Base-by-base conservation (phyloP, 2,113 vertebrate genomes). In the Antechinus flavipes region DNA sequence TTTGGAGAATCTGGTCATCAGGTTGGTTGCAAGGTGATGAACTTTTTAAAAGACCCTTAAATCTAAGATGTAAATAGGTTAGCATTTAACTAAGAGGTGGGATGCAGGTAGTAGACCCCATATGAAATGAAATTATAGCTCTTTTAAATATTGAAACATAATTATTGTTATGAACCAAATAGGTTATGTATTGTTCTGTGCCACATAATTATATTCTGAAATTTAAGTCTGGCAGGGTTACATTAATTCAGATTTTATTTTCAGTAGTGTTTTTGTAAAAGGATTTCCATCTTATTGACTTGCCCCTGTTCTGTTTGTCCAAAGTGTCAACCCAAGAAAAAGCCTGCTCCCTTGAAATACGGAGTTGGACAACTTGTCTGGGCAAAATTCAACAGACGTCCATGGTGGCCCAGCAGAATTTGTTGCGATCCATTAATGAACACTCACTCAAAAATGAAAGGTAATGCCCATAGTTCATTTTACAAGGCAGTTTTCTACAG, bases 341-440 rank as follows among this genome's bases (percentile, higher is more conserved):
- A 99, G 96, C 94, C 98, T 96, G 91, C 98, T 90, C 99, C 99
- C 35, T 98, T 99, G 93, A 99, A 99, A 98, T 99, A 99, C 98
- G 98, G 99, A 97, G 99, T 99, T 98, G 99, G 99, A 92, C 99
- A 99, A 98, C 98, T 99, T 94, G 99, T 99, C 97, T 99, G 99
- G 99, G 99, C 99, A 97, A 99, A 99, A 98, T 99, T 99, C 98
- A 99, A 98, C 98, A 99, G 99, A 97, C 99, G 99, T 96, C 99
- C 99, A 0, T 99, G 99, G 99, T 99, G 99, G 99, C 99, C 99
- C 94, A 99, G 99, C 98, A 99, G 99, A 97, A 98, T 99, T 98
- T 99, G 98, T 97, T 97, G 99, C 97, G 99, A 99, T 98, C 99
- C 99, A 0, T 91, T 97, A 93, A 98, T 99, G 97, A 99, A 99